Evolutionary conservation across 2,113 vertebrate genomes (phyloP), one percentile per base, ranked within the genome.

Genomic region (Mixornis gularis): DNA sequence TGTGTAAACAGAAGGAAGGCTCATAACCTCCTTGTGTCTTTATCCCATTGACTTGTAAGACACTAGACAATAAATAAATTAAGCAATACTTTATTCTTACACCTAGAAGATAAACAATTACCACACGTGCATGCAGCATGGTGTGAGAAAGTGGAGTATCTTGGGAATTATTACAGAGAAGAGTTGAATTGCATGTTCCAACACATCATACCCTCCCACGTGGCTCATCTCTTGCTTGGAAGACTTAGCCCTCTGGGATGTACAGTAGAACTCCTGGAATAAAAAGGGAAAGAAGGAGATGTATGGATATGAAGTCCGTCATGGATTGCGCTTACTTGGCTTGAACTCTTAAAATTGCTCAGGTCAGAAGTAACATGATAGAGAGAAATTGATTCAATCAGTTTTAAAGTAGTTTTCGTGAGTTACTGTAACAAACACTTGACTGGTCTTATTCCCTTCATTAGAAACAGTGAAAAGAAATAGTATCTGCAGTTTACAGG

Each of bases 391-490:
- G 71, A 95, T 89, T 91, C 29, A 80, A 73, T 93, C 53, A 5
- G 7, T 80, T 96, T 95, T 88, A 91, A 93, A 94, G 40, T 60
- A 38, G 18, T 93, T 95, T 94, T 95, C 52, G 30, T 44, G 40
- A 79, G 48, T 71, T 93, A 77, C 55, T 44, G 13, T 85, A 85
- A 90, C 24, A 88, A 96, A 71, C 26, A 72, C 68, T 77, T 94
- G 76, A 71, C 68, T 83, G 65, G 11, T 87, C 92, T 79, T 92
- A 79, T 88, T 66, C 48, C 46, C 77, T 81, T 79, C 17, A 2
- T 91, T 93, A 88, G 52, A 80, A 92, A 41, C 64, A 81, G 79
- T 13, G 73, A 59, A 87, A 92, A 92, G n/a, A 87, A 84, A 53
- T 70, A 82, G 32, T 68, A 86, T 87, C 95, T 96, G 46, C 62